phyloP scores from a whole-genome alignment of 2,113 vertebrate genomes.

The Turdus rufiventris region DNA sequence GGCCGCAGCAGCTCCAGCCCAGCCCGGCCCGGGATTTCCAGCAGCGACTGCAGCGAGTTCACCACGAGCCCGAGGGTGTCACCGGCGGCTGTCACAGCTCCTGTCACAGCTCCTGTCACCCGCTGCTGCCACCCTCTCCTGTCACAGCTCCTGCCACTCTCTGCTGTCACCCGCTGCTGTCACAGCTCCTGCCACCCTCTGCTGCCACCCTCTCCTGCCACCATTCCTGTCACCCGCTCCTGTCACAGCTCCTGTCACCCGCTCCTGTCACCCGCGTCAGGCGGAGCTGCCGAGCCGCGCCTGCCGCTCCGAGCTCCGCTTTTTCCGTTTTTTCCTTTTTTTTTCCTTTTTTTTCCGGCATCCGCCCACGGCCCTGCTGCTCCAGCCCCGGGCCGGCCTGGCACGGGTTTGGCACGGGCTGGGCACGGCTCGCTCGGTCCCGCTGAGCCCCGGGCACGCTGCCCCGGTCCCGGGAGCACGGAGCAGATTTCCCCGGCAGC shows the following conservation, averaged over 20 bases:
- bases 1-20: neutral
- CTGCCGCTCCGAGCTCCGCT: neutral
- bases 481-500: neutral
- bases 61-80: neutral
- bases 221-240: no score
- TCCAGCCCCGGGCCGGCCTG: neutral
- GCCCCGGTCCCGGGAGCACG: neutral
- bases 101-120: no score
- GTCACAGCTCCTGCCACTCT: no score
- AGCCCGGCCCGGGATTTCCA: neutral
- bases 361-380: neutral
- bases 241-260: no score
- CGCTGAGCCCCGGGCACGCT: neutral
- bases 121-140: no score
- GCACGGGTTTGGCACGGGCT: neutral
- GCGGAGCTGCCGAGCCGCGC: neutral
- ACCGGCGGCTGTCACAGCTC: neutral
- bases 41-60: neutral
- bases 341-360: neutral
- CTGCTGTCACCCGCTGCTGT: no score
- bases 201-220: no score
- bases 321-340: neutral
- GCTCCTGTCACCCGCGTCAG: neutral
- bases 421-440: neutral
- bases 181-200: no score